Evolutionary conservation across 2,113 vertebrate species (phyloP), one percentile per base, ranked within the genome.

Genomic region (Stegastes partitus): DNA sequence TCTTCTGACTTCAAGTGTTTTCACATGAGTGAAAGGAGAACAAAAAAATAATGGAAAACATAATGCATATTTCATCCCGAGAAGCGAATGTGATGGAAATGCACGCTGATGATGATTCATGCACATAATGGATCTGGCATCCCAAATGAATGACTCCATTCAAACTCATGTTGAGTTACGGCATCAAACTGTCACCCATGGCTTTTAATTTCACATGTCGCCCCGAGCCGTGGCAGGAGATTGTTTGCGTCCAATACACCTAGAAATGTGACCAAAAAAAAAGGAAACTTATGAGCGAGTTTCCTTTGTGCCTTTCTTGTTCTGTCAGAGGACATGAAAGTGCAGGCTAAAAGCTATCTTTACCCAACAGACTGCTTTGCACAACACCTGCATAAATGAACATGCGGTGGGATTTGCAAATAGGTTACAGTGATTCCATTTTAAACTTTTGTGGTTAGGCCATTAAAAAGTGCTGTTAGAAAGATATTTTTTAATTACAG

Each of bases 81-180:
- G 78, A 79, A 58, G 69, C 23, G 16, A 81, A 77, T 86, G 78
- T 83, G 86, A 88, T 79, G 49, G 76, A 84, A 84, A 76, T 54
- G 65, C 79, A 68, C 2, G 66, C 72, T 62, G 80, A 71, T 70
- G 80, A 85, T 75, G 86, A 90, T 73, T 89, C 84, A 89, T 85
- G 90, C 81, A 81, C 83, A 67, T 86, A 87, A 91, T 86, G 83
- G 74, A 74, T 68, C 68, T 68, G 67, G 84, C 72, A 80, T 81
- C 54, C 63, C 53, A 84, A 91, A 85, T 77, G 77, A 87, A 92
- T 19, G 68, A 71, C 56, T 81, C 58, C 0, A 26, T 77, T 87
- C 59, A 78, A 75, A 81, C 64, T 73, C 51, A 28, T 44, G 70
- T 77, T 31, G 57, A 76, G 68, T 72, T 76, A 23, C 69, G 11